phyloP scores from a whole-genome alignment of 1,140 invertebrate genomes.

The Pogonomyrmex californicus region DNA sequence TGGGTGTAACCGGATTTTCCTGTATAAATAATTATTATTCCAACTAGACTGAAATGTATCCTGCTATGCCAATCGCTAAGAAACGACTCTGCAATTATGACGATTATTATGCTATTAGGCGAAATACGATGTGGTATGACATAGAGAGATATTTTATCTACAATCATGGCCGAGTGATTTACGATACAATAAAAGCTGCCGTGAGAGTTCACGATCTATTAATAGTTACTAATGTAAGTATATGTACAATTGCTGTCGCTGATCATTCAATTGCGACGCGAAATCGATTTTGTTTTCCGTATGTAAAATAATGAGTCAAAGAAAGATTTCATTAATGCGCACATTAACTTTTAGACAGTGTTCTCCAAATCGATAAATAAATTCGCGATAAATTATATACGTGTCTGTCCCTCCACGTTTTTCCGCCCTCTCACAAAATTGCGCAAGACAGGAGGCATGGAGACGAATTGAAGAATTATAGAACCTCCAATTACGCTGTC shows the following conservation, averaged over 20 bases:
- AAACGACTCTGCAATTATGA: slow-evolving; percentile 71
- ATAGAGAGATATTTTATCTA: slow-evolving; percentile 76
- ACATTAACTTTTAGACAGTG: background rate
- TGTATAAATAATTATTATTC: slow-evolving; percentile 70
- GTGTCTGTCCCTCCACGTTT: background rate
- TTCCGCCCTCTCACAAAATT: background rate
- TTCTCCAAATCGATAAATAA: slow-evolving; percentile 34
- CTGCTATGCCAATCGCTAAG: slow-evolving; percentile 51
- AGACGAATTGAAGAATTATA: background rate
- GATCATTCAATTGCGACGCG: slow-evolving; percentile 39
- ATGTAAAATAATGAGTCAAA: background rate
- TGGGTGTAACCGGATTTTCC: too few relatives aligned
- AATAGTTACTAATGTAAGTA: slow-evolving; percentile 68
- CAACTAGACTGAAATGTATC: slow-evolving; percentile 52
- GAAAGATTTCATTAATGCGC: background rate
- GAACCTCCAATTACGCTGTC: slow-evolving; percentile 25
- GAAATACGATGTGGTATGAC: slow-evolving; percentile 74
- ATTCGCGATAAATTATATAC: background rate
- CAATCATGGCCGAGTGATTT: slow-evolving; percentile 74
- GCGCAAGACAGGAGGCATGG: background rate
- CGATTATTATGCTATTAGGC: slow-evolving; percentile 67
- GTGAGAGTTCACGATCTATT: slow-evolving; percentile 72
- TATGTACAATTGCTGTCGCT: background rate
- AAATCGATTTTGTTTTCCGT: slow-evolving; percentile 1
- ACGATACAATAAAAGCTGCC: slow-evolving; percentile 72